Percentiles rank a stretch among this genome's conserved stretches.
Evolutionary conservation across 2,797 vertebrate species (phyloP).

Genomic region (Pithecia hirsuta): DNA sequence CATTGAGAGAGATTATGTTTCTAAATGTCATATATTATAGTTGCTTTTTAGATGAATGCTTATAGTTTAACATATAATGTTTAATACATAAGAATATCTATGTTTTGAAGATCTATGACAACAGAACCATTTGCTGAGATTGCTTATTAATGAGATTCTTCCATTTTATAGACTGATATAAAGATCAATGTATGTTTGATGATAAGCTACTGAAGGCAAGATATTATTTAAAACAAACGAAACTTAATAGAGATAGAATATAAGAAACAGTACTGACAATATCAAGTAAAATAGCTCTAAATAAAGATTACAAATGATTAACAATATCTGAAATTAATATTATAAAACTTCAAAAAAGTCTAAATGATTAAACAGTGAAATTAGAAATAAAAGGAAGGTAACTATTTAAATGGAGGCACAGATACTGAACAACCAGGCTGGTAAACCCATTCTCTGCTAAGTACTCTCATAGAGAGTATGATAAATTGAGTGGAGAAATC

Average conservation of each 20-base stretch:
- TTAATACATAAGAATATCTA: not conserved
- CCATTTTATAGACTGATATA: not conserved
- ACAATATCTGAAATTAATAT: not conserved
- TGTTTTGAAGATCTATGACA: not conserved
- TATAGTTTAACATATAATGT: not conserved
- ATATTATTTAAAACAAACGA: not conserved
- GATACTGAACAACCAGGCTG: not conserved
- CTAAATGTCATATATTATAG: not conserved
- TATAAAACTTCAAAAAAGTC: not conserved
- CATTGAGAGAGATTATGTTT: not conserved
- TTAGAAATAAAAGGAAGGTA: not conserved
- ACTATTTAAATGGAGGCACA: not conserved
- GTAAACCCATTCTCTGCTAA: not conserved
- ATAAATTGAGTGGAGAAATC: not conserved
- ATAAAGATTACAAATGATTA: not conserved
- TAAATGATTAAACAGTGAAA: not conserved
- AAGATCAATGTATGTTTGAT: not conserved
- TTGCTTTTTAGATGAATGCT: not conserved
- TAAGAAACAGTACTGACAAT: not conserved
- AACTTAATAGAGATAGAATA: not conserved
- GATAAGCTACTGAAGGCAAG: not conserved
- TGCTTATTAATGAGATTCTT: not conserved
- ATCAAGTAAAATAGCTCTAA: not conserved
- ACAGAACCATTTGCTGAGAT: no score
- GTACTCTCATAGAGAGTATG: not conserved